Base-by-base conservation (phyloP, 1,140 invertebrate species). In the Temnothorax curvispinosus region DNA sequence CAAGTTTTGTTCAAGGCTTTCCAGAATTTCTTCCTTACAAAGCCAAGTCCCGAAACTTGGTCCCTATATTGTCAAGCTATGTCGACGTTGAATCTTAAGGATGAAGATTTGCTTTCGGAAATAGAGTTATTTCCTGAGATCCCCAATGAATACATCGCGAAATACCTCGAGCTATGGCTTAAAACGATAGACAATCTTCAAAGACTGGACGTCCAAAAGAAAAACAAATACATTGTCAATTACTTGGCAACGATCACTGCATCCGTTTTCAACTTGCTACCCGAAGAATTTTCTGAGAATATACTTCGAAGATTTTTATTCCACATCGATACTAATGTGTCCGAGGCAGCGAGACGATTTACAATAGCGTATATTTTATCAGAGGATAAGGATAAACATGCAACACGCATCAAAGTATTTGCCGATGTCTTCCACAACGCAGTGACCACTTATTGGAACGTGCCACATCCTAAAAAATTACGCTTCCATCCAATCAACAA, bases 31-130 rank as follows among this genome's bases (percentile, higher is more conserved):
- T 94, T 94, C 18, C 3, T 38, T 0, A 56, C 86, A 11, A 50
- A 92, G 0, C 91, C 93, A 0, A 80, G 18, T 3, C 1, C 54
- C 0, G 76, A 71, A 2, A 92, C 77, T 0, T 94, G 93, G 94
- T 32, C 44, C 0, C 27, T 94, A 3, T n/a, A 93, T n/a, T 58
- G 50, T 3, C 35, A 52, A 0, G 81, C 86, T 32, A 76, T 93
- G 35, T 13, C 72, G 1, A 86, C 75, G 21, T 15, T 93, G 0
- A 67, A 7, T 0, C 9, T 80, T 0, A 74, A 91, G 0, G 91
- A 94, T 21, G n/a, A 74, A 0, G 44, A 80, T 0, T 7, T 27
- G 3, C 41, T 75, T 21, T 6, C 0, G 0, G 27, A 82, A 3
- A 47, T 91, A 2, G 32, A 71, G 6, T n/a, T 56, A 11, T 21